Evolutionary conservation across 1,140 invertebrate species (phyloP), one percentile per base, ranked within the genome.

Genomic region (Drosophila eugracilis): DNA sequence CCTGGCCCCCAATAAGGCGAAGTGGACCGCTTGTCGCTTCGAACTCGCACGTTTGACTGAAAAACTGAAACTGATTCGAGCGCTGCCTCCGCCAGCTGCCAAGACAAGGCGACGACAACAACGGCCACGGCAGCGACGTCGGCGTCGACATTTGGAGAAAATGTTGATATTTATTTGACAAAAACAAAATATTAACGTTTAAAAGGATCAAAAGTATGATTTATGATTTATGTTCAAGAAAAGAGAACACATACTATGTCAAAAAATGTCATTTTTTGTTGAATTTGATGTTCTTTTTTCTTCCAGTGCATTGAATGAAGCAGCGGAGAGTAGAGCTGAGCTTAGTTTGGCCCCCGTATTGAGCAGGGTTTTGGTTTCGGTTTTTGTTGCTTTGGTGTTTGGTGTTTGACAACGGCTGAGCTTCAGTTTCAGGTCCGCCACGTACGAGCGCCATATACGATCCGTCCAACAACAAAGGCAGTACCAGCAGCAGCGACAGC

Each of bases 61-160:
- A 83, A 86, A 86, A 86, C 83, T 88, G 83, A 86, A 88, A 88
- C 81, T 86, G 83, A 86, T 72, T 88, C 63, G 63, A 88, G 81
- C 83, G 70, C 81, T 65, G 72, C 42, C 76, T 47, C 50, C 66
- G 57, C 81, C 81, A 80, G 44, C 77, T 62, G 80, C 58, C 58
- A 85, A 85, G 79, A 79, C 80, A 69, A 54, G 57, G 32, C 55
- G 55, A 59, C 75, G 45, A 37, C 65, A 80, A 19, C 52, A 28
- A 47, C 55, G 36, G 34, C 37, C 7, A 15, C 19, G 52, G 19
- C 52, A 48, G 37, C 45, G 49, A 14, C 66, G 41, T n/a, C 37
- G 26, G 37, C 78, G 32, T 12, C 37, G 26, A 19, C 55, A 52
- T 55, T 47, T 1, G 0, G 5, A 21, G 22, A 45, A 65, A 63